These are phyloP conservation scores for Magallana gigas DNA, from an alignment of 1,140 invertebrate genomes.

Conservation along the genomic window DNA sequence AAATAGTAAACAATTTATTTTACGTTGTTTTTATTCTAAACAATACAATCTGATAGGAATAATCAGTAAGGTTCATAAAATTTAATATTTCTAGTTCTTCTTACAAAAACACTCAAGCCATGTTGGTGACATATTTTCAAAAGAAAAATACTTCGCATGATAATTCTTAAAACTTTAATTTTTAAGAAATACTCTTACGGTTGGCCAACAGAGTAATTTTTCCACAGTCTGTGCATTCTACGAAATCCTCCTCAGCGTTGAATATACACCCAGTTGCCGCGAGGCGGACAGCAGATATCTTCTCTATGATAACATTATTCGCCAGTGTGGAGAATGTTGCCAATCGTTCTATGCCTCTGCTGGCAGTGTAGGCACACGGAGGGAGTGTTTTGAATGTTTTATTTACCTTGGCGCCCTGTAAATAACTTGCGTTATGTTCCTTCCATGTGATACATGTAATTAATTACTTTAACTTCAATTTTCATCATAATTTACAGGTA, in stretches of 20 bases:
- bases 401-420: too few relatives aligned
- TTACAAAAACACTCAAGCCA: too few relatives aligned
- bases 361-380: not conserved
- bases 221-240: not conserved
- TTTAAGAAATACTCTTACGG: not conserved
- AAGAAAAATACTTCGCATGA: not conserved
- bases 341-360: not conserved
- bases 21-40: too few relatives aligned
- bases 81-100: not conserved
- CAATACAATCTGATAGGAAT: too few relatives aligned
- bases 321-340: not conserved
- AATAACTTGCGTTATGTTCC: too few relatives aligned
- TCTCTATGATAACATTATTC: not conserved
- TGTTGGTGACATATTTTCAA: not conserved
- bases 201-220: not conserved
- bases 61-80: too few relatives aligned
- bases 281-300: not conserved
- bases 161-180: too few relatives aligned
- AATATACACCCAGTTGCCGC: not conserved
- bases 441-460: too few relatives aligned
- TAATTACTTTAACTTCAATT: too few relatives aligned
- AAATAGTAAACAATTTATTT: too few relatives aligned
- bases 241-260: not conserved
- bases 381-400: too few relatives aligned
- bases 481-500: too few relatives aligned